Evolutionary conservation across 2,888 invertebrate species (phyloP), one percentile per base, ranked within the genome.

Genomic region (Lycophotia porphyrea): DNA sequence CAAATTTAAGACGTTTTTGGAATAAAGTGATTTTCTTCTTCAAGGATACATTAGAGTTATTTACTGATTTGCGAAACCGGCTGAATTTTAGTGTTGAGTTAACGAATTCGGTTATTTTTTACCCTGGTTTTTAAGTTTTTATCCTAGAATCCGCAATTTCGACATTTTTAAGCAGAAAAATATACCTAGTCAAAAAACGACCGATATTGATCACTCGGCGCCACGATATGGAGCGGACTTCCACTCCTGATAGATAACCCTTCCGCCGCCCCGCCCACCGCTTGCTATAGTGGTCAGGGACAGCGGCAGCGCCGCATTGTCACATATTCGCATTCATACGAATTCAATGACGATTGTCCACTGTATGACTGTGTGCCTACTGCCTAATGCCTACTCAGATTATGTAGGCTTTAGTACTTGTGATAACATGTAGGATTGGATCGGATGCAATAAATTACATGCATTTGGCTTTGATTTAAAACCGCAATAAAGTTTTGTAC

Each of bases 211-310:
- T 84, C 81, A 24, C 36, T 76, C 42, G 39, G 73, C 42, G 65
- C 70, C 49, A 47, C 42, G 71, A 80, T 85, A 84, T 76, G 63
- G 49, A 87, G 76, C 86, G 86, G 86, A 86, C 85, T 87, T 86
- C 86, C 86, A 87, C 63, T 44, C 71, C 31, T n/a, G n/a, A n/a
- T n/a, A n/a, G n/a, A 80, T 86, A 87, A 66, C 68, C 36, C 82
- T 76, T 85, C 86, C 85, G 82, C 74, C 85, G 78, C 86, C 86
- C 74, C 85, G 78, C 86, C 86, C 86, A 87, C 86, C 58, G 44
- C 60, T 58, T 58, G 49, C 24, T 63, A 79, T 81, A 85, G 69
- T 85, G 79, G 85, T 87, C 85, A 87, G 77, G 85, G 86, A 83
- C 85, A 83, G 52, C 68, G 86, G 81, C 85, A 83, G 52, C 68